phyloP scores from a whole-genome alignment of 2,888 invertebrate genomes.

The Hemicrepidius hirtus region DNA sequence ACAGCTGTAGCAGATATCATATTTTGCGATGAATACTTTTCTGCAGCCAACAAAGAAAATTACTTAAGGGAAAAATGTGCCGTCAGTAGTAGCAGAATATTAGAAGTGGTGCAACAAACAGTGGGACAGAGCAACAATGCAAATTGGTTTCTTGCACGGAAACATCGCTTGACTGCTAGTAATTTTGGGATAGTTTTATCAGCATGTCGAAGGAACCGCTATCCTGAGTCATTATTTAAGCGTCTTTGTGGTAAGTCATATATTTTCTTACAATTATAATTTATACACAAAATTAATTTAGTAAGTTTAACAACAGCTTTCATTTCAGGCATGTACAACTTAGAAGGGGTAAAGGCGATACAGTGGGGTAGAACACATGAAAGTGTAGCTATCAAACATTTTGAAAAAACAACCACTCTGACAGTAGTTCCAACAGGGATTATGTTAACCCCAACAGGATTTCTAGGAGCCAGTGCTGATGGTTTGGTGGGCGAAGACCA shows the following conservation, averaged over 20 bases:
- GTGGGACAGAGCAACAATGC: not conserved
- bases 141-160: not conserved
- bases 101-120: not conserved
- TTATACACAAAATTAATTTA: no score
- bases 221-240: not conserved
- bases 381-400: slow-evolving; percentile 17
- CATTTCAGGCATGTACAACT: slow-evolving; percentile 13
- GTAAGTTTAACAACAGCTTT: no score
- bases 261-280: not conserved
- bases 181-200: not conserved
- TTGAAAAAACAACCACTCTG: not conserved
- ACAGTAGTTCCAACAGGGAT: slow-evolving; percentile 4
- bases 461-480: slow-evolving; percentile 29
- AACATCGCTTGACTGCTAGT: not conserved
- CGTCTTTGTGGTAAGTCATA: not conserved
- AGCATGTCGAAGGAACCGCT: not conserved
- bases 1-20: not conserved
- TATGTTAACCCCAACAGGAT: slow-evolving; percentile 1
- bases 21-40: not conserved
- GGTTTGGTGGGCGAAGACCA: slow-evolving; percentile 6
- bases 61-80: not conserved
- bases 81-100: not conserved
- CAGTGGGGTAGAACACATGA: slow-evolving; percentile 29
- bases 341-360: slow-evolving; percentile 19
- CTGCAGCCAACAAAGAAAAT: not conserved